A percentile compares a stretch with the other conserved stretches of the same genome.
Conservation (phyloP, 2,888 invertebrate genomes). For the Tricholauxania praeusta region DNA sequence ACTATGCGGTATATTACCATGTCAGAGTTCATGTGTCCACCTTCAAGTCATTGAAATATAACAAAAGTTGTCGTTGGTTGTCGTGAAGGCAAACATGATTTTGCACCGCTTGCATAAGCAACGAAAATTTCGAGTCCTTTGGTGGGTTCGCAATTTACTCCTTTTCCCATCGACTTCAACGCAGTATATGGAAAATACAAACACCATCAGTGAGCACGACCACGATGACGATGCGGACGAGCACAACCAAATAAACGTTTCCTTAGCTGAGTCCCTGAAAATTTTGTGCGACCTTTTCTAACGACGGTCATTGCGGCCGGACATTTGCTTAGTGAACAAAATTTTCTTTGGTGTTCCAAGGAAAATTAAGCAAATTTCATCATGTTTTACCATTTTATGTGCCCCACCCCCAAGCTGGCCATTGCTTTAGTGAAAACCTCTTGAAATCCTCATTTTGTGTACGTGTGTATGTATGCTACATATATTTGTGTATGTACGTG, state of each 20-base stretch:
- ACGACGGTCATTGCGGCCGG: constrained; percentile 28
- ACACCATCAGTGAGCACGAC: too few species aligned
- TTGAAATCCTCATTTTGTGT: constrained; percentile 1
- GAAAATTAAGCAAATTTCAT: constrained; percentile 27
- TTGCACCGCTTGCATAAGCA: constrained; percentile 29
- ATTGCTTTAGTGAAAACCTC: neutral
- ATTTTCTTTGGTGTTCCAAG: constrained; percentile 23
- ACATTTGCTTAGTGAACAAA: constrained; percentile 29
- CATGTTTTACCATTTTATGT: neutral
- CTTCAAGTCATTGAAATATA: constrained; percentile 29
- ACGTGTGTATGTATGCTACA: neutral
- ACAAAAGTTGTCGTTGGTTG: constrained; percentile 27
- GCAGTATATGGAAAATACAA: constrained; percentile 4
- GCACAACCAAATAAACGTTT: neutral
- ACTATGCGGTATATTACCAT: neutral
- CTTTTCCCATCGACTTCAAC: neutral
- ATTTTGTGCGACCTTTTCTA: constrained; percentile 26
- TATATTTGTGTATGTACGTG: neutral
- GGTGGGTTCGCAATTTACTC: constrained; percentile 16
- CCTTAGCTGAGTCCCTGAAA: constrained; percentile 4
- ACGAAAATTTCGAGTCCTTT: constrained; percentile 24
- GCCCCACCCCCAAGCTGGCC: neutral
- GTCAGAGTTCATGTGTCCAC: constrained; percentile 22
- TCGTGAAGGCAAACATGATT: constrained; percentile 27
- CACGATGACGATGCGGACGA: too few species aligned